A percentile compares a stretch with the other conserved stretches of the same genome.
Evolutionary conservation across 2,888 invertebrate species (phyloP).

Genomic region (Leucoptera coffeella): DNA sequence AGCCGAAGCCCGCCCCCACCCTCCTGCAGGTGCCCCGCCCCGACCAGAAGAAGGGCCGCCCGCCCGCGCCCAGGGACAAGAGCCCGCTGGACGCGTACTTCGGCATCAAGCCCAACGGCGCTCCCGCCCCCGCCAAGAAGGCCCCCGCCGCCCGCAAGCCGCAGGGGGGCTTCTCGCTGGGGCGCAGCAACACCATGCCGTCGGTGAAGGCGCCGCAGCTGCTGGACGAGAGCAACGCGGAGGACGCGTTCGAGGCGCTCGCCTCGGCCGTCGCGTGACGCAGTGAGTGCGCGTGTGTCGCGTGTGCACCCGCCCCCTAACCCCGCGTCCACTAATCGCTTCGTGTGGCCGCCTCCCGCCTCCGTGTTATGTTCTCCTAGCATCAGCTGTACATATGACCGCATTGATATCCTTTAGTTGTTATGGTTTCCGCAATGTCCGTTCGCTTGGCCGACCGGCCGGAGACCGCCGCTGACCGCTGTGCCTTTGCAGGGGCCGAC

Average conservation of each 20-base stretch:
- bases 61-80: no score
- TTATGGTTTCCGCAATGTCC: no score
- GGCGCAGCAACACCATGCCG: conserved; percentile 73
- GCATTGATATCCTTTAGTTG: no score
- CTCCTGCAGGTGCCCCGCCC: no score
- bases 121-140: no score
- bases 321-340: conserved; percentile 13
- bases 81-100: no score
- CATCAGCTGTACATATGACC: conserved; percentile 24
- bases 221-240: conserved; percentile 76
- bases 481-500: no score
- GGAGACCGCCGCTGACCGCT: no score
- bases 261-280: conserved; percentile 58
- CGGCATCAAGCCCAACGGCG: no score
- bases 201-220: conserved; percentile 60
- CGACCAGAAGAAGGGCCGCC: no score
- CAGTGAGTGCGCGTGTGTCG: conserved; percentile 48
- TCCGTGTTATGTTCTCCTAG: conserved; percentile 10
- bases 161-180: conserved; percentile 43
- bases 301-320: conserved; percentile 21
- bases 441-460: no score
- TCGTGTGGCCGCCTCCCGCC: conserved; percentile 7
- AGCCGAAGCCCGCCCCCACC: conserved; percentile 10
- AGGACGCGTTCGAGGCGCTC: conserved; percentile 82
- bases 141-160: conserved; percentile 8